Evolutionary conservation across 1,140 invertebrate species (phyloP).

Genomic region (Drosophila kohkoa): DNA sequence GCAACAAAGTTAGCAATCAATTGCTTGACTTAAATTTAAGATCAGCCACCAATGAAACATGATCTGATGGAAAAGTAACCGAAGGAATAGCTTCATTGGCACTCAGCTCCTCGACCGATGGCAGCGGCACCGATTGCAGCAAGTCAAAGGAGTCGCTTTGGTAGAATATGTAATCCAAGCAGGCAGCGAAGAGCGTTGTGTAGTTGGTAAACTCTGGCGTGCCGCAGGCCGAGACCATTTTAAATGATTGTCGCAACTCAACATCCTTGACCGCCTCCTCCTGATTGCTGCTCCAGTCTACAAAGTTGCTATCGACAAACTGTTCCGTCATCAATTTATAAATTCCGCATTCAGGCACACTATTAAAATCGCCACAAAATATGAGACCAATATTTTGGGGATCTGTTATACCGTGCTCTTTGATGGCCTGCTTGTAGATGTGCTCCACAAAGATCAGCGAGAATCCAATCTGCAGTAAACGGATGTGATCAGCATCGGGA

Average conservation of each 20-base stretch:
- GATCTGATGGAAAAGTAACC: constrained; percentile 95
- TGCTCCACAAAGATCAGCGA: constrained; percentile 87
- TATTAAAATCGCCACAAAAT: constrained; percentile 95
- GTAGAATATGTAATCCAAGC: constrained; percentile 97
- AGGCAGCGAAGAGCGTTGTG: constrained; percentile 92
- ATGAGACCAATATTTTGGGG: constrained; percentile 87
- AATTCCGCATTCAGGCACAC: constrained; percentile 91
- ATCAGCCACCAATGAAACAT: constrained; percentile 94
- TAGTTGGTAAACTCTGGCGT: constrained; percentile 94
- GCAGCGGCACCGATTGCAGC: constrained; percentile 91
- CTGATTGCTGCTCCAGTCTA: constrained; percentile 91
- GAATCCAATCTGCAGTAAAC: constrained; percentile 91
- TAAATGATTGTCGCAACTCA: constrained; percentile 87
- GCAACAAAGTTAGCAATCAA: not conserved
- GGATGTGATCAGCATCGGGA: constrained; percentile 94
- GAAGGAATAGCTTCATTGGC: constrained; percentile 92
- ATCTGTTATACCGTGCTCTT: constrained; percentile 85
- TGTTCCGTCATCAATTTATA: constrained; percentile 91
- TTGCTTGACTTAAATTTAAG: constrained; percentile 85
- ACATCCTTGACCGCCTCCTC: constrained; percentile 88
- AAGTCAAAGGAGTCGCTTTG: constrained; percentile 89
- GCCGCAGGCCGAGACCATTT: constrained; percentile 90
- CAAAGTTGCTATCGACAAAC: constrained; percentile 86
- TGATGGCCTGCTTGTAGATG: constrained; percentile 84
- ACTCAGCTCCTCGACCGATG: constrained; percentile 90